Evolutionary conservation across 2,888 invertebrate genomes (phyloP), one percentile per base, ranked within the genome.

Genomic region (Meiosimyza decipiens): DNA sequence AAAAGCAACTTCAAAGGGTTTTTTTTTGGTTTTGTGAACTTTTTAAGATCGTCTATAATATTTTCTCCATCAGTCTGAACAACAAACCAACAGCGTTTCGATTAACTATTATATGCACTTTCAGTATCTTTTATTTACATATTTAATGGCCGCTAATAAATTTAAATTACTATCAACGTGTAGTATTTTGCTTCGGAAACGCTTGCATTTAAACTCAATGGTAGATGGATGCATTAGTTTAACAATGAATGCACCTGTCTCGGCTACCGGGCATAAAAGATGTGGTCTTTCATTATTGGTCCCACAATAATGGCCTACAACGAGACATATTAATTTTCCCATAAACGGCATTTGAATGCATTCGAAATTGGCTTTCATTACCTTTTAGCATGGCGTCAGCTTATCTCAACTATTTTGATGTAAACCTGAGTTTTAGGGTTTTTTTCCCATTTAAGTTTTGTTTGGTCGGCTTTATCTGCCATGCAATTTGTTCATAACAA

Each of bases 401-500:
- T 57, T 67, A 67, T 67, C 55, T 67, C 15, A 67, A 40, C 51
- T 51, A 57, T 33, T 47, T 55, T 57, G 55, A 65, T 65, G 65
- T 65, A 52, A 51, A 65, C 50, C 50, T 50, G 22, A 22, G 51
- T 65, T 65, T 18, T 65, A 65, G 65, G 22, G 18, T 51, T 65
- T 33, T 65, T 64, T 3, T 7, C 3, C 22, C 22, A 22, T 9
- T 33, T 67, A 3, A 13, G 7, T 40, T 55, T 55, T 55, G n/a
- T 33, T 67, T 6, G n/a, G 7, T 28, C 33, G 12, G 7, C 11
- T 67, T 16, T 67, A 67, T 67, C 67, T 55, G 12, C n/a, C 18
- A 55, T 67, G 67, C 55, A 67, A 67, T 67, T 67, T 55, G 67
- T 47, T 67, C 49, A 40, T n/a, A 55, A 67, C 40, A 40, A 40